Evolutionary conservation across 2,797 vertebrate species (phyloP).

Genomic region (Myripristis murdjan): DNA sequence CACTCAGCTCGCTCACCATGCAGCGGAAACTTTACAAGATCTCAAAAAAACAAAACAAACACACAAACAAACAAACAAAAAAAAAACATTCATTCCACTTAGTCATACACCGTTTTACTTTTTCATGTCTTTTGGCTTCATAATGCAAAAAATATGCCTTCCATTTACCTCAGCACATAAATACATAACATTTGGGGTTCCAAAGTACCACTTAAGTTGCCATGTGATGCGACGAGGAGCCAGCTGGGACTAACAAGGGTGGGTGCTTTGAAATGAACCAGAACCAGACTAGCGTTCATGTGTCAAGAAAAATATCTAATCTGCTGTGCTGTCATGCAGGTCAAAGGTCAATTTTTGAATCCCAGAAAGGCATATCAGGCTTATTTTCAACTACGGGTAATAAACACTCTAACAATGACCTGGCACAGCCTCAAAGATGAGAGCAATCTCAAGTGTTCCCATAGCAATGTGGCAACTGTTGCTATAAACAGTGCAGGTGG

Average conservation of each 20-base stretch:
- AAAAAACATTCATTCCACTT: no score
- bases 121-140: neutral
- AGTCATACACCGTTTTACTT: neutral
- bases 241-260: conserved; percentile 1
- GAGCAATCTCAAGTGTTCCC: conserved; percentile 44
- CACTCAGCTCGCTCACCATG: no score
- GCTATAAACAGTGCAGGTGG: conserved; percentile 58
- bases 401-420: conserved; percentile 50
- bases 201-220: neutral
- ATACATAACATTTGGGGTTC: conserved; percentile 17
- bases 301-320: conserved; percentile 69
- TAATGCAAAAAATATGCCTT: neutral
- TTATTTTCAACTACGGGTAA: conserved; percentile 43
- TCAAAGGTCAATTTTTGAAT: conserved; percentile 68
- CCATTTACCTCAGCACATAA: neutral
- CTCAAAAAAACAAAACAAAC: no score
- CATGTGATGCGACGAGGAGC: neutral
- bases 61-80: no score
- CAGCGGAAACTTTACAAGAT: neutral
- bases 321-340: conserved; percentile 37
- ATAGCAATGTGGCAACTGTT: conserved; percentile 41
- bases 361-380: conserved; percentile 17
- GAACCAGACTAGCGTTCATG: neutral
- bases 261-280: neutral
- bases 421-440: conserved; percentile 14